Conservation (phyloP, 2,888 invertebrate genomes). For the Philereme transversata region DNA sequence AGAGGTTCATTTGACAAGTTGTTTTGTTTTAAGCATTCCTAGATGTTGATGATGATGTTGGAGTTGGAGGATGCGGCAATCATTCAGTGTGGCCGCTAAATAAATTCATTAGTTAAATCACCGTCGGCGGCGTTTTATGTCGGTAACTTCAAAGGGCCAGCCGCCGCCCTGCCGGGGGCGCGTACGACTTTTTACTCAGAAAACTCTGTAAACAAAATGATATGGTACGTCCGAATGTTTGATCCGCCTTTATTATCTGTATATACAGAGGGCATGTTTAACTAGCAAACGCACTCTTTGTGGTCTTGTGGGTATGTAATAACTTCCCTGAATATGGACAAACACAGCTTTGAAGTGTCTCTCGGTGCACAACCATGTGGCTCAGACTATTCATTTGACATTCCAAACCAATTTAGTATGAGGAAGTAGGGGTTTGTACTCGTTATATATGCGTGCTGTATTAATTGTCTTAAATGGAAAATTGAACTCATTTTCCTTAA, state of each 20-base stretch:
- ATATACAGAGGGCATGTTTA: conserved; percentile 74
- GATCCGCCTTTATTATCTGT: conserved; percentile 82
- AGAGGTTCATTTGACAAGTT: conserved; percentile 16
- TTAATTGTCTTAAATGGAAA: neutral
- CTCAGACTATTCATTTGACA: conserved; percentile 8
- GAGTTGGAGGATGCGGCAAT: conserved; percentile 56
- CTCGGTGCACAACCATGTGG: conserved; percentile 16
- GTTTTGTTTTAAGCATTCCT: conserved; percentile 29
- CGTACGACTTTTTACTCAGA: conserved; percentile 81
- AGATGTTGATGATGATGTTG: conserved; percentile 35
- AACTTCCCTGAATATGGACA: conserved; percentile 54
- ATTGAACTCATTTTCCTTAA: conserved; percentile 30
- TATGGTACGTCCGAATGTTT: conserved; percentile 81
- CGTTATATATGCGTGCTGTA: neutral
- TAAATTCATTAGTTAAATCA: conserved; percentile 85
- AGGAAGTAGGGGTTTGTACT: neutral
- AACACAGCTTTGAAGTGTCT: conserved; percentile 53
- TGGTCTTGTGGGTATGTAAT: conserved; percentile 66
- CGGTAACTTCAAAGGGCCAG: conserved; percentile 80
- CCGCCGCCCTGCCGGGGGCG: conserved; percentile 74
- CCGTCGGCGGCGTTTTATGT: conserved; percentile 83
- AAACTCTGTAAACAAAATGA: conserved; percentile 84
- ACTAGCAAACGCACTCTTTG: conserved; percentile 71
- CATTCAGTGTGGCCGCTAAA: conserved; percentile 78
- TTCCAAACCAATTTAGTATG: conserved; percentile 4